A percentile compares a stretch with the other conserved stretches of the same genome.
These are phyloP conservation scores for Perca fluviatilis DNA, from an alignment of 2,113 vertebrate genomes.

Conservation along the genomic window DNA sequence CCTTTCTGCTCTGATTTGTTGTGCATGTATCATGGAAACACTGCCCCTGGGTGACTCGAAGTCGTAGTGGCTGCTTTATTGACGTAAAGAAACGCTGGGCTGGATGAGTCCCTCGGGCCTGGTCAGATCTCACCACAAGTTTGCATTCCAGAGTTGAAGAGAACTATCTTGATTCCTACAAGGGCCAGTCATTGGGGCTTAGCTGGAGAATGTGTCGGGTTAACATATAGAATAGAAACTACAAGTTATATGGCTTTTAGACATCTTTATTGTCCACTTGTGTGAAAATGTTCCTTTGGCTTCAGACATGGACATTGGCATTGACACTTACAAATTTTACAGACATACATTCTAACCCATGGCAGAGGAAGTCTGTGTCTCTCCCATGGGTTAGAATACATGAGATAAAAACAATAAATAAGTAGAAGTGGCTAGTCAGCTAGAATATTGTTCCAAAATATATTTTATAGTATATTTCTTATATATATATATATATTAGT, in stretches of 20 bases:
- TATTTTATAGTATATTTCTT: neutral
- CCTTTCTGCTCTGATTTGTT: constrained; percentile 39
- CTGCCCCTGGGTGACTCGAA: constrained; percentile 11
- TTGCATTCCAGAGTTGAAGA: constrained; percentile 64
- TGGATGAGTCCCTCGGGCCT: constrained; percentile 47
- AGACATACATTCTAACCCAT: too few species aligned
- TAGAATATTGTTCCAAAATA: neutral
- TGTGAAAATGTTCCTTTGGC: too few species aligned
- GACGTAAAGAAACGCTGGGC: constrained; percentile 39
- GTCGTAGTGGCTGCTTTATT: constrained; percentile 33
- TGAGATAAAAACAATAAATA: too few species aligned
- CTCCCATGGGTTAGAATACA: too few species aligned
- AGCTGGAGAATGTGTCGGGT: constrained; percentile 12
- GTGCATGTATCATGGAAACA: constrained; percentile 54
- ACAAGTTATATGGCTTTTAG: neutral
- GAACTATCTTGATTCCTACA: constrained; percentile 43
- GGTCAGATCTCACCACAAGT: constrained; percentile 60
- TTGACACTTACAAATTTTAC: too few species aligned
- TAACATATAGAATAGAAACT: neutral
- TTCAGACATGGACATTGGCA: too few species aligned
- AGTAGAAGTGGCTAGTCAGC: neutral
- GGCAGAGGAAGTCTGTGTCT: too few species aligned
- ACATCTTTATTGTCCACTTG: too few species aligned
- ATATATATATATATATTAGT: too few species aligned
- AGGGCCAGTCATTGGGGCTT: constrained; percentile 11